These are phyloP conservation scores for Drosophila pseudoobscura DNA, from an alignment of 1,140 invertebrate genomes.

Conservation along the genomic window DNA sequence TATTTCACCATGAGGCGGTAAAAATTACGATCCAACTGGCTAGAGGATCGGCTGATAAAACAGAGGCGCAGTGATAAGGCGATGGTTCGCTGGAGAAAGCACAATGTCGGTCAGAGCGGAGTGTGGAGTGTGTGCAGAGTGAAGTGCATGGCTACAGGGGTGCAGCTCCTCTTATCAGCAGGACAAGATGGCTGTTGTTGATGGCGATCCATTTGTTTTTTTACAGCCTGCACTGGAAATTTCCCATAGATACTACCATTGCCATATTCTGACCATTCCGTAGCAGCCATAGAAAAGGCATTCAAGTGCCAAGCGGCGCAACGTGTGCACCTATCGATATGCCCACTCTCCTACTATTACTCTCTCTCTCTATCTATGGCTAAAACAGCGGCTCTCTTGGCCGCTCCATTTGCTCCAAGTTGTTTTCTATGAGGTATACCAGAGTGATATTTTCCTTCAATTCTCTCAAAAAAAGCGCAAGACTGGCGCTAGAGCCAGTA, in stretches of 20 bases:
- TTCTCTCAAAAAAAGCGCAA: no score
- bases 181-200: slow-evolving; percentile 12
- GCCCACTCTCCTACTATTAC: slow-evolving; percentile 8
- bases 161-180: slow-evolving; percentile 17
- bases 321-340: no score
- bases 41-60: no score
- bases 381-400: slow-evolving; percentile 19
- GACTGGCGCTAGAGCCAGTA: no score
- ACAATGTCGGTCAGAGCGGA: background rate
- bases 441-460: no score
- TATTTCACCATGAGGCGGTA: slow-evolving; percentile 31
- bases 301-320: no score
- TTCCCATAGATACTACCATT: background rate
- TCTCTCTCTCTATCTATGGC: background rate
- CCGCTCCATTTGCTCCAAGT: no score
- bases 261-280: background rate
- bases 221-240: slow-evolving; percentile 14
- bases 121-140: background rate
- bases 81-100: no score
- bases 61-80: background rate
- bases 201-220: slow-evolving; percentile 12
- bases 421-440: no score
- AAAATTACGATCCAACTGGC: background rate
- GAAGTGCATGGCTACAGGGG: background rate
- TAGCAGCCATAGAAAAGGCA: no score